A percentile compares a stretch with the other conserved stretches of the same genome.
phyloP scores from a whole-genome alignment of 2,113 vertebrate species.

The Ictidomys tridecemlineatus region DNA sequence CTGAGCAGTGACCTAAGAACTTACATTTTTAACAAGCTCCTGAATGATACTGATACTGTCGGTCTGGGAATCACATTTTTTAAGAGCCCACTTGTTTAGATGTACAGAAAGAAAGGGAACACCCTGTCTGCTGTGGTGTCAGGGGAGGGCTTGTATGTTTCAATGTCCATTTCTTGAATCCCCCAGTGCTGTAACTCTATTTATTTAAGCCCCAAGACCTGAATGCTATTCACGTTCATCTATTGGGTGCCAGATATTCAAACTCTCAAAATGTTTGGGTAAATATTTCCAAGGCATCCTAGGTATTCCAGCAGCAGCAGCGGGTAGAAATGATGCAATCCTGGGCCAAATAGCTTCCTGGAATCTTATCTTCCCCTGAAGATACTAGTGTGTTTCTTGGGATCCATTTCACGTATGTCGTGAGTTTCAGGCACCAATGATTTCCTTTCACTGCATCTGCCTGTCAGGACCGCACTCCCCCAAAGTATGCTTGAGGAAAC shows the following conservation, averaged over 20 bases:
- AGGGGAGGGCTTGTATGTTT: neutral
- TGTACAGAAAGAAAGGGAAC: neutral
- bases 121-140: neutral
- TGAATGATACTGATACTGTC: neutral
- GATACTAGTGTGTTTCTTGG: neutral
- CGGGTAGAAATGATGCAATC: neutral
- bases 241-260: neutral
- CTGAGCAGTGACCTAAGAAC: neutral
- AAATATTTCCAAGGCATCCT: conserved; percentile 32
- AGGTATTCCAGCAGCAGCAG: neutral
- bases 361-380: neutral
- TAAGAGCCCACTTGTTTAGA: neutral
- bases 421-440: neutral
- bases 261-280: neutral
- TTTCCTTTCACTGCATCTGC: neutral
- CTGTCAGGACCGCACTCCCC: neutral
- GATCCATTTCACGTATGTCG: neutral
- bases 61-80: neutral
- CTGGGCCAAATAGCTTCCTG: neutral
- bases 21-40: neutral
- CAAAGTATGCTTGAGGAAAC: neutral
- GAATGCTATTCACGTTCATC: neutral
- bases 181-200: neutral
- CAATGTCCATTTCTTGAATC: neutral
- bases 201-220: neutral